Conservation (phyloP, 53 echinoderm and acorn worm genomes). For the Paelopatides confundens region DNA sequence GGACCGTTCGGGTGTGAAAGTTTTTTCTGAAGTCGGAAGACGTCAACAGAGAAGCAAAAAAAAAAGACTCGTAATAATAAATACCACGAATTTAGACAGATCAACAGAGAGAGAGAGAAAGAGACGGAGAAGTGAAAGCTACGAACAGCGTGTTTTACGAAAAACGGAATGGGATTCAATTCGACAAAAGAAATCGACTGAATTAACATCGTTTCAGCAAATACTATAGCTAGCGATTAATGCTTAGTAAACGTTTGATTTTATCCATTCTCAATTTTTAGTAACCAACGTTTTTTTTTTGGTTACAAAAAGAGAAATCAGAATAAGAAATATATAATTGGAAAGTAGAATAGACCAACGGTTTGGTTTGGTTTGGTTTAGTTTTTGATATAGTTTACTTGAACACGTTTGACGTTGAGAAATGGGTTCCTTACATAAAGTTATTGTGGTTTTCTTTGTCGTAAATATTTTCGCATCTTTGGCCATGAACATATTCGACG, state of each 20-base stretch:
- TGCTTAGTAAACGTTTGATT: too few relatives aligned
- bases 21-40: not conserved
- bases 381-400: not conserved
- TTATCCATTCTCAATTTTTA: too few relatives aligned
- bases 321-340: not conserved
- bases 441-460: not conserved
- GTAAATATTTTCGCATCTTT: not conserved
- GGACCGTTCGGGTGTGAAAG: not conserved
- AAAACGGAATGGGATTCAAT: not conserved
- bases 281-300: too few relatives aligned
- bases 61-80: not conserved
- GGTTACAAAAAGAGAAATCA: not conserved
- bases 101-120: not conserved
- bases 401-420: not conserved
- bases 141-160: not conserved
- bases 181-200: too few relatives aligned
- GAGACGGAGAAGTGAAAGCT: not conserved
- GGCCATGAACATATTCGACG: not conserved
- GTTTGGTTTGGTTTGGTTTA: not conserved
- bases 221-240: too few relatives aligned
- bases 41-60: not conserved
- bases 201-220: too few relatives aligned
- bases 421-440: not conserved
- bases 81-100: not conserved
- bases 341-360: not conserved